Percentiles rank a stretch among this genome's conserved stretches.
Conservation (phyloP, 2,113 vertebrate genomes). For the Ciconia boyciana region DNA sequence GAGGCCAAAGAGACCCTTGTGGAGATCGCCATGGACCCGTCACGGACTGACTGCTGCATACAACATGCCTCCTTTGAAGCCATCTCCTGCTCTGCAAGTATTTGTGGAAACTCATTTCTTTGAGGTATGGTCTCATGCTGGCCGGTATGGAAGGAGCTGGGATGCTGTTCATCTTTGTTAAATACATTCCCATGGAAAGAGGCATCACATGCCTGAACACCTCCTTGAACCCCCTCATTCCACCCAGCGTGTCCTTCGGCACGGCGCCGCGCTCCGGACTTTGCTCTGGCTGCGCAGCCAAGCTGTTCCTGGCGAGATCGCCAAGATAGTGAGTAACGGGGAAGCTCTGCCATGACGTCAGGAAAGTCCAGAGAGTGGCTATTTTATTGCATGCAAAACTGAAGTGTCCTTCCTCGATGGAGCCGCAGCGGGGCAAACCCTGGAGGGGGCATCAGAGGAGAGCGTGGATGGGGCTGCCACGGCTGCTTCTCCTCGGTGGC, state of each 20-base stretch:
- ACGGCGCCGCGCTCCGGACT: accelerated
- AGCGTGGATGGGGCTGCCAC: not conserved
- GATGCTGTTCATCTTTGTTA: not conserved
- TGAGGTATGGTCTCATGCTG: not conserved
- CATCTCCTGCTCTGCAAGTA: not conserved
- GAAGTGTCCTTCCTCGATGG: accelerated
- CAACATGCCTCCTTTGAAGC: not conserved
- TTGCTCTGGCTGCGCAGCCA: not conserved
- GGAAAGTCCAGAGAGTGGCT: not conserved
- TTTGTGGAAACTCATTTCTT: not conserved
- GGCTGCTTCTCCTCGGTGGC: not conserved
- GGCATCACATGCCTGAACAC: not conserved
- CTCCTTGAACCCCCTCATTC: not conserved
- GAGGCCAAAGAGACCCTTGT: not conserved
- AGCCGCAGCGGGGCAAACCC: not conserved
- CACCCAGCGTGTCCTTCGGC: not conserved
- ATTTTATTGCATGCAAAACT: not conserved
- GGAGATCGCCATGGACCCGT: not conserved
- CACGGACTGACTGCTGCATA: not conserved
- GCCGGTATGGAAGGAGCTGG: accelerated
- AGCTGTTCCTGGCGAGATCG: not conserved
- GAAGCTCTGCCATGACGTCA: not conserved
- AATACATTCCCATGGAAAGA: not conserved
- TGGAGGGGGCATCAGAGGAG: accelerated
- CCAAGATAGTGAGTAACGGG: accelerated